phyloP scores from a whole-genome alignment of 1,140 invertebrate species.

The Zaprionus taronus region DNA sequence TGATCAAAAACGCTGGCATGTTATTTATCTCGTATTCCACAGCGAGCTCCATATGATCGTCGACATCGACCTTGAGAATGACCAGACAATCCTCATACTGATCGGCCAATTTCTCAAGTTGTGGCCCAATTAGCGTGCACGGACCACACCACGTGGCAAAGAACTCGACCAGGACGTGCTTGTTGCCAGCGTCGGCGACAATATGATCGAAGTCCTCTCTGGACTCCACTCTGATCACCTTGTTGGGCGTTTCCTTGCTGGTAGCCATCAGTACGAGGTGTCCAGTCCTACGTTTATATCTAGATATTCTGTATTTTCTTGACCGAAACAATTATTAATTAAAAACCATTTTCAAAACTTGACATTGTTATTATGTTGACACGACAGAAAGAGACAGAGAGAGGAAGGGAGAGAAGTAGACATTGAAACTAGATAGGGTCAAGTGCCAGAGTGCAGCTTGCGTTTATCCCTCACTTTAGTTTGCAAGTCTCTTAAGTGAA shows the following conservation, averaged over 20 bases:
- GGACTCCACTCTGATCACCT: constrained; percentile 69
- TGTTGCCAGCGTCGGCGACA: constrained; percentile 90
- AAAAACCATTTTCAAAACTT: not conserved
- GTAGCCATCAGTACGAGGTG: constrained; percentile 43
- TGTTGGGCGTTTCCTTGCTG: constrained; percentile 29
- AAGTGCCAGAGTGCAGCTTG: not conserved
- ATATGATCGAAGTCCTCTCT: constrained; percentile 89
- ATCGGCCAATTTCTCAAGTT: constrained; percentile 88
- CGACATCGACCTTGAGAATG: constrained; percentile 94
- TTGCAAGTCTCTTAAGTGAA: not conserved
- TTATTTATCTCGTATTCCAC: constrained; percentile 91
- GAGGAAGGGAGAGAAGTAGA: not conserved
- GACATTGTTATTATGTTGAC: not conserved
- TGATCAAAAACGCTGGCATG: constrained; percentile 97
- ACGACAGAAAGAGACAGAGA: not conserved
- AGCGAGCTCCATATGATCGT: constrained; percentile 93
- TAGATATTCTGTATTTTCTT: not conserved
- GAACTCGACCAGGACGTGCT: constrained; percentile 94
- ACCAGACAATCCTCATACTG: constrained; percentile 84
- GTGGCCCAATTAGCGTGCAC: constrained; percentile 95
- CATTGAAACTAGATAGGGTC: not conserved
- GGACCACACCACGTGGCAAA: constrained; percentile 92
- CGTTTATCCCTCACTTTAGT: not conserved
- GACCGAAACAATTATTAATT: constrained; percentile 17
- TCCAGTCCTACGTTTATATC: not conserved